phyloP scores from a whole-genome alignment of 2,888 invertebrate species.

The Leucozona laternaria region DNA sequence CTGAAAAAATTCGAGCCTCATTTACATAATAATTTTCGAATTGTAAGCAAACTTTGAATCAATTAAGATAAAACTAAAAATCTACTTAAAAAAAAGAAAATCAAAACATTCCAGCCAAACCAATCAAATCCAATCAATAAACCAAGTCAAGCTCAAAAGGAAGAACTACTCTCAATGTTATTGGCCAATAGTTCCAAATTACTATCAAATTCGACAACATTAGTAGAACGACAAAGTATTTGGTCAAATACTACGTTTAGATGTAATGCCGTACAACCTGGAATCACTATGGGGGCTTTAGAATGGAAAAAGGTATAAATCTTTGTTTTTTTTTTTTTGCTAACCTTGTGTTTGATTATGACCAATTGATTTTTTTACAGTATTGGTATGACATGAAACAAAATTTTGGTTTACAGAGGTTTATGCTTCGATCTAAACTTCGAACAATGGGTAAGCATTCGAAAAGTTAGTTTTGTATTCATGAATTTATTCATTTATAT shows the following conservation, averaged over 20 bases:
- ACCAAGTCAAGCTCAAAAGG: background rate
- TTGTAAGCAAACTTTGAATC: background rate
- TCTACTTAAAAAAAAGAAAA: background rate
- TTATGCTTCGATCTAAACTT: constrained; percentile 15
- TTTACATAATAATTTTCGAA: background rate
- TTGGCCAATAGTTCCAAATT: background rate
- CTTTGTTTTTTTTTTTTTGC: background rate
- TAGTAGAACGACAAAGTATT: background rate
- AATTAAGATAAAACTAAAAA: background rate
- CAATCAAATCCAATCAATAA: background rate
- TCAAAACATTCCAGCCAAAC: background rate
- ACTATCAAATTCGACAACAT: background rate
- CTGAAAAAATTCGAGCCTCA: background rate
- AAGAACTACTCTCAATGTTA: background rate
- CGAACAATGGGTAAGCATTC: constrained; percentile 25
- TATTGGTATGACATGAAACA: constrained; percentile 23
- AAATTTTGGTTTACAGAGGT: constrained; percentile 9
- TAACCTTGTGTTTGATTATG: background rate
- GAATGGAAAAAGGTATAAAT: constrained; percentile 23
- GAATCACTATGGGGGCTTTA: background rate
- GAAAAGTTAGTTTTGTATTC: background rate
- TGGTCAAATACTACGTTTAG: background rate
- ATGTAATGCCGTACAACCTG: background rate
- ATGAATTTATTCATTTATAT: background rate
- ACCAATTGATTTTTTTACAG: background rate